Base-by-base conservation (phyloP, 2,888 invertebrate genomes). In the Liposcelis brunnea region DNA sequence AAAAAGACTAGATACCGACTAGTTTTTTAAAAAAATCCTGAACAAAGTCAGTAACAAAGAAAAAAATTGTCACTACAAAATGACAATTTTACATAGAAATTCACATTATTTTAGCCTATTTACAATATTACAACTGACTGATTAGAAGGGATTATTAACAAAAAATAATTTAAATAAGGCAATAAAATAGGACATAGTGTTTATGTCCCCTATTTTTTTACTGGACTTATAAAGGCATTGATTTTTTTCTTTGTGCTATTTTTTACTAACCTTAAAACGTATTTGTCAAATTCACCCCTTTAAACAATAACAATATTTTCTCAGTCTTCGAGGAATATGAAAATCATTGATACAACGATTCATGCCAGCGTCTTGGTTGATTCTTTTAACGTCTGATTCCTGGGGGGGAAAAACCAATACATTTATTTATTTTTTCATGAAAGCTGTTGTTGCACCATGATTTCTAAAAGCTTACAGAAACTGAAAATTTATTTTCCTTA, bases 231-330 rank as follows among this genome's bases (percentile, higher is more conserved):
- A 6, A 6, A 6, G 26, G n/a, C n/a, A 33, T 33, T 33, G n/a
- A 33, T 33, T 33, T n/a, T n/a, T 33, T 12, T 10, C n/a, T 36
- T 10, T 36, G 7, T 8, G 7, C 26, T 8, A n/a, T 26, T 4
- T 4, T 26, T 26, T 26, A 26, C 4, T 26, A 36, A 10, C n/a
- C n/a, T 10, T 10, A 36, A 5, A 16, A 16, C 8, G n/a, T 58
- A 48, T 4, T 6, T 6, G n/a, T 26, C 8, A 26, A 26, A 26
- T 26, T 26, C 5, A 8, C 26, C 26, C 26, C 26, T 53, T 53
- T 42, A 64, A 70, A 58, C 90, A 91, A 56, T 80, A 84, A 60
- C 91, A 91, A 58, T 75, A 90, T 58, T 84, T 86, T 49, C 86
- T 72, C 32, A 91, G 65, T 58, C 86, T 77, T 1, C 78, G 80